Evolutionary conservation across 2,797 vertebrate species (phyloP).

Genomic region (Diplodus puntazzo): DNA sequence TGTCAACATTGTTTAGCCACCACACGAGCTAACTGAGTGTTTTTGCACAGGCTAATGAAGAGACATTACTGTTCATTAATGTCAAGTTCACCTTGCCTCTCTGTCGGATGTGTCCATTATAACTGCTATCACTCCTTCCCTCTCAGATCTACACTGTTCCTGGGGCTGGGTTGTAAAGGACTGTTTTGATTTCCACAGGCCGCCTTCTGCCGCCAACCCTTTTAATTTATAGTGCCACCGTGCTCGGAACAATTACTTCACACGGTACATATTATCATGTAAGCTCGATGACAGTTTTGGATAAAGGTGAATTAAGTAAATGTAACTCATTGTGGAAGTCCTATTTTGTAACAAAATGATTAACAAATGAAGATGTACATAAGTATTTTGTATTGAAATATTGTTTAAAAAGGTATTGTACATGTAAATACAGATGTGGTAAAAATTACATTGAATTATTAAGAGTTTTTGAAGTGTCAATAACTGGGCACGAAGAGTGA

Average conservation of each 20-base stretch:
- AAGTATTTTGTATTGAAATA: slow-evolving; percentile 95
- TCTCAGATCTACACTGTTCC: slow-evolving; percentile 44
- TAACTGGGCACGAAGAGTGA: slow-evolving; percentile 64
- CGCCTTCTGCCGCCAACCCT: slow-evolving; percentile 41
- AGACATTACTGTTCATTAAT: slow-evolving; percentile 77
- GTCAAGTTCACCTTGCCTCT: slow-evolving; percentile 78
- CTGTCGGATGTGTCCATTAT: slow-evolving; percentile 71
- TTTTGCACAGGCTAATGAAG: slow-evolving; percentile 70
- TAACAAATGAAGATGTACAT: slow-evolving; percentile 93
- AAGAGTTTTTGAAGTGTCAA: slow-evolving; percentile 62
- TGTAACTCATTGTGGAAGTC: slow-evolving; percentile 85
- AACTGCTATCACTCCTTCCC: slow-evolving; percentile 53
- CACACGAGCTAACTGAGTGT: slow-evolving; percentile 64
- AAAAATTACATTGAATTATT: slow-evolving; percentile 67
- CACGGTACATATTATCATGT: slow-evolving; percentile 59
- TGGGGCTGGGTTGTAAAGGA: slow-evolving; percentile 53
- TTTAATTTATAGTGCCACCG: slow-evolving; percentile 62
- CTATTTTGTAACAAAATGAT: slow-evolving; percentile 97
- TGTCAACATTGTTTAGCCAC: slow-evolving; percentile 72
- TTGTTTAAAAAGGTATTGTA: slow-evolving; percentile 90
- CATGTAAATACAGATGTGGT: slow-evolving; percentile 87
- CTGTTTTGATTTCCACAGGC: slow-evolving; percentile 40
- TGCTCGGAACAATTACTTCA: slow-evolving; percentile 59
- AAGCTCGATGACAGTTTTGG: slow-evolving; percentile 68
- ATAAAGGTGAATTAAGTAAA: slow-evolving; percentile 70